phyloP scores from a whole-genome alignment of 2,888 invertebrate genomes.

The Cheilosia pagana region DNA sequence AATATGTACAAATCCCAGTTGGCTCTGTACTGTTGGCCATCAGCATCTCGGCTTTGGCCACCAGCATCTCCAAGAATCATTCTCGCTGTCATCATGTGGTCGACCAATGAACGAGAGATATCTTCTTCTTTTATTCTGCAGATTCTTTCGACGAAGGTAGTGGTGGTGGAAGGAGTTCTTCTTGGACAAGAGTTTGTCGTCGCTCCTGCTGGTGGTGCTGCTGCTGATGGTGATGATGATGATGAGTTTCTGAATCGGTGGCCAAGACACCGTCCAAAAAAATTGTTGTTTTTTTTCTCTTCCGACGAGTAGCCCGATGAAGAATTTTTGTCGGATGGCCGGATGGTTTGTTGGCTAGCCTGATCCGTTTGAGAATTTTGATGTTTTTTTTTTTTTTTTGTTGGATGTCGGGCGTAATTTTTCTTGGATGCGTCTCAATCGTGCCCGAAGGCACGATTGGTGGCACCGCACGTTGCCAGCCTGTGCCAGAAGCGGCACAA shows the following conservation, averaged over 20 bases:
- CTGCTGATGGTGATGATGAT: slow-evolving; percentile 70
- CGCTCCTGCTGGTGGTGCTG: slow-evolving; percentile 53
- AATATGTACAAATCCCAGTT: slow-evolving; percentile 25
- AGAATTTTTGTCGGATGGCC: slow-evolving; percentile 65
- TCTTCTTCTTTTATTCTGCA: slow-evolving; percentile 33
- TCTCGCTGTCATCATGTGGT: slow-evolving; percentile 68
- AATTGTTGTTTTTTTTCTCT: slow-evolving; percentile 40
- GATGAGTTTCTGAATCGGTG: slow-evolving; percentile 78
- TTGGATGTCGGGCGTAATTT: slow-evolving; percentile 76
- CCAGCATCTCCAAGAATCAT: slow-evolving; percentile 70
- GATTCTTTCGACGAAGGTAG: slow-evolving; percentile 31
- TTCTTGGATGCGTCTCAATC: slow-evolving; percentile 81
- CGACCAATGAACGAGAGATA: slow-evolving; percentile 57
- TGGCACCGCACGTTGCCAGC: slow-evolving; percentile 79
- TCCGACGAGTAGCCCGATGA: slow-evolving; percentile 57
- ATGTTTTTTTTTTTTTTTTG: slow-evolving; percentile 61
- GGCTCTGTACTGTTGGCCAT: slow-evolving; percentile 64
- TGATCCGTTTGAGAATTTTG: slow-evolving; percentile 72
- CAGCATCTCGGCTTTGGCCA: slow-evolving; percentile 70
- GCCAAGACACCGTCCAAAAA: slow-evolving; percentile 76
- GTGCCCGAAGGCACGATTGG: slow-evolving; percentile 80
- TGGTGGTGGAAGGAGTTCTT: slow-evolving; percentile 75
- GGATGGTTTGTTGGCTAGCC: slow-evolving; percentile 70
- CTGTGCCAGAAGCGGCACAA: slow-evolving; percentile 78
- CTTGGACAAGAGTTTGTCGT: slow-evolving; percentile 77